These are phyloP conservation scores for Taenioides sp. DNA, from an alignment of 2,797 vertebrate species.

Conservation along the genomic window DNA sequence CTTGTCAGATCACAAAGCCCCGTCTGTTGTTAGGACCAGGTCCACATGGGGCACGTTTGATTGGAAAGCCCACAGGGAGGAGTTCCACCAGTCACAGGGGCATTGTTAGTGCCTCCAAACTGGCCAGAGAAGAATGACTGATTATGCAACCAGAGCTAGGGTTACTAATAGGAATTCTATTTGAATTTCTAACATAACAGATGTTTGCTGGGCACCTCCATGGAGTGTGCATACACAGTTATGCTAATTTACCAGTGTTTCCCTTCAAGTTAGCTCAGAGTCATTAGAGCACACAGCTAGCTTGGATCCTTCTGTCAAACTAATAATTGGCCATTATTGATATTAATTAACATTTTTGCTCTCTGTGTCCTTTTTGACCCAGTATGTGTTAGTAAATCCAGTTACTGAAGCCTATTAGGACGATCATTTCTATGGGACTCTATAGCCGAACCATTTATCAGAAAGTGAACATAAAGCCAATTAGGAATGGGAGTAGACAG, in stretches of 20 bases:
- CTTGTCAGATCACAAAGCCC: slow-evolving; percentile 80
- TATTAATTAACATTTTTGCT: slow-evolving; percentile 99
- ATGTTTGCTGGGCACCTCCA: slow-evolving; percentile 96
- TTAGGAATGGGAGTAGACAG: slow-evolving; percentile 95
- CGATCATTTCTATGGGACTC: slow-evolving; percentile 86
- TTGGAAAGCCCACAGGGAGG: slow-evolving; percentile 84
- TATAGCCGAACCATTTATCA: slow-evolving; percentile 97
- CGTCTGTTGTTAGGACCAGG: slow-evolving; percentile 79
- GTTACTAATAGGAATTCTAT: slow-evolving; percentile 94
- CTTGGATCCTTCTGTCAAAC: slow-evolving; percentile 99
- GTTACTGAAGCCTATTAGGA: slow-evolving; percentile 97
- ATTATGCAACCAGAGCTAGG: slow-evolving; percentile 90
- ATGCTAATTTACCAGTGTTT: slow-evolving; percentile 97
- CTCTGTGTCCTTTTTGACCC: slow-evolving; percentile 92
- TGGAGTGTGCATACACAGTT: slow-evolving; percentile 91
- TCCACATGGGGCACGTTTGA: slow-evolving; percentile 82
- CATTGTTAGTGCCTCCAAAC: slow-evolving; percentile 91
- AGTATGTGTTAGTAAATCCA: slow-evolving; percentile 98
- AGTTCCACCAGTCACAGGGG: slow-evolving; percentile 81
- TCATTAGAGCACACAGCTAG: slow-evolving; percentile 97
- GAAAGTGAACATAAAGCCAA: slow-evolving; percentile 98
- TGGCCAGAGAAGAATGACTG: slow-evolving; percentile 91
- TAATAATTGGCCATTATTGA: slow-evolving; percentile 99
- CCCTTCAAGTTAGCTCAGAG: slow-evolving; percentile 94
- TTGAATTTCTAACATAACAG: slow-evolving; percentile 99